Percentiles rank a stretch among this genome's conserved stretches.
These are phyloP conservation scores for Gryllus bimaculatus DNA, from an alignment of 1,140 invertebrate genomes.

Conservation along the genomic window DNA sequence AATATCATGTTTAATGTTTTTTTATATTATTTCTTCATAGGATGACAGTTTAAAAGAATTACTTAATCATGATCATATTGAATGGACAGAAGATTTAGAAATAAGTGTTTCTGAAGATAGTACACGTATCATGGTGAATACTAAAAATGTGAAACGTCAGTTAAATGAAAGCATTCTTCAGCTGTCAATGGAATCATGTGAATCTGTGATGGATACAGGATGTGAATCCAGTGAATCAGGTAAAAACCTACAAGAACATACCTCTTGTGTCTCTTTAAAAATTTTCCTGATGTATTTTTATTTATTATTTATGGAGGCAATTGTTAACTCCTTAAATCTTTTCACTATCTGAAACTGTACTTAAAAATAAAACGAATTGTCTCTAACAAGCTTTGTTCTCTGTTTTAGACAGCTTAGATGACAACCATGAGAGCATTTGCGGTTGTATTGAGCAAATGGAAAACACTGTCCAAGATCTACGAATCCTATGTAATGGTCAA, in stretches of 20 bases:
- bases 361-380: no score
- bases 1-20: no score
- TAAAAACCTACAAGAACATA: background rate
- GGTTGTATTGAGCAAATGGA: slow-evolving; percentile 31
- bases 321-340: background rate
- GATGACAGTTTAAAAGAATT: slow-evolving; percentile 14
- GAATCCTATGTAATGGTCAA: slow-evolving; percentile 24
- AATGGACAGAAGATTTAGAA: background rate
- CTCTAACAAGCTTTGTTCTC: no score
- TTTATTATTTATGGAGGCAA: background rate
- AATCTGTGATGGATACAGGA: slow-evolving; percentile 21
- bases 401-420: slow-evolving; percentile 16
- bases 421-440: slow-evolving; percentile 27
- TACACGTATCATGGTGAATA: slow-evolving; percentile 7
- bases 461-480: slow-evolving; percentile 27
- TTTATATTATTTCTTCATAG: background rate
- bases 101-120: background rate
- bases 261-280: background rate
- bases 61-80: slow-evolving; percentile 2
- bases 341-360: no score
- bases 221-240: background rate
- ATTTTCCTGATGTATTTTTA: background rate
- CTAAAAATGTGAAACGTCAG: slow-evolving; percentile 22
- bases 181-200: slow-evolving; percentile 33
- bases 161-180: slow-evolving; percentile 36